phyloP scores from a whole-genome alignment of 2,113 vertebrate species.

The Tragulus kanchil region DNA sequence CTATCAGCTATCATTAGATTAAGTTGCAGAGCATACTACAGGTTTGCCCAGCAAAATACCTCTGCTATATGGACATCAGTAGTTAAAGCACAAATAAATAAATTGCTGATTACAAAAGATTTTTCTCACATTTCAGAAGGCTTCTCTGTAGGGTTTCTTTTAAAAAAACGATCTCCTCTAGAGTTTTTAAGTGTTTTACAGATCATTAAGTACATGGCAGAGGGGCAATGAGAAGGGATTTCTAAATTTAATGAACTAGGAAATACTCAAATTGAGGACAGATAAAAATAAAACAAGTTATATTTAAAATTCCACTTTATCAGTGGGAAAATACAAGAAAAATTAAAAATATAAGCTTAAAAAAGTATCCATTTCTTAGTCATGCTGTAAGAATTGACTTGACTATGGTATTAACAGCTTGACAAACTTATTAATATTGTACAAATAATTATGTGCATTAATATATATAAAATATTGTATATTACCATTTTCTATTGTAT shows the following conservation, averaged over 20 bases:
- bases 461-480: neutral
- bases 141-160: constrained; percentile 66
- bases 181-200: constrained; percentile 74
- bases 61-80: constrained; percentile 44
- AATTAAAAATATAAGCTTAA: constrained; percentile 23
- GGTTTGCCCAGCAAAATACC: neutral
- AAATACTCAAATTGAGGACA: constrained; percentile 62
- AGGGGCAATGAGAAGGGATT: constrained; percentile 67
- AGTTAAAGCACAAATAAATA: constrained; percentile 66
- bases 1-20: neutral
- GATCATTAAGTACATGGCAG: constrained; percentile 71
- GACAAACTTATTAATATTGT: neutral
- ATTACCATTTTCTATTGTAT: neutral
- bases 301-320: constrained; percentile 73
- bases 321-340: neutral
- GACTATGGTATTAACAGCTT: neutral
- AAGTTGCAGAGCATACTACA: neutral
- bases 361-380: neutral
- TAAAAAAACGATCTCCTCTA: constrained; percentile 66
- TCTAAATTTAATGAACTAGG: constrained; percentile 69
- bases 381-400: neutral
- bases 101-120: constrained; percentile 67
- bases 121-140: constrained; percentile 64
- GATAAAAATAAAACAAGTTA: constrained; percentile 70
- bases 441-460: neutral